Evolutionary conservation across 2,888 invertebrate genomes (phyloP).

Genomic region (Thelaira solivaga): DNA sequence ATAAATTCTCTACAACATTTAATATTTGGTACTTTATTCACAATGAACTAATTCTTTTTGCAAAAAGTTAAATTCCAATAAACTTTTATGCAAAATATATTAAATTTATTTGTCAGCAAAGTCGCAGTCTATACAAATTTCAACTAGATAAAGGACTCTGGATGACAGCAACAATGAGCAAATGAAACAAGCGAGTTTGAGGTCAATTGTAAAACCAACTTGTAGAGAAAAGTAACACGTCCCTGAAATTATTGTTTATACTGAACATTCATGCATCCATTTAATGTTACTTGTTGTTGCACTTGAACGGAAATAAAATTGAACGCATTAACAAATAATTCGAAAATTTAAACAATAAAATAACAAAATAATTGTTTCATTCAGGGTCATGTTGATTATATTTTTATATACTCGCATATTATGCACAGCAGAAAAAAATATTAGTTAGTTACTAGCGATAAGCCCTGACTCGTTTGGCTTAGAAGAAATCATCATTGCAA

Average conservation of each 20-base stretch:
- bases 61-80: no score
- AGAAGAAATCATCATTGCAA: slow-evolving; percentile 24
- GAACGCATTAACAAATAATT: slow-evolving; percentile 43
- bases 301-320: slow-evolving; percentile 41
- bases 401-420: neutral
- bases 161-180: neutral
- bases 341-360: slow-evolving; percentile 18
- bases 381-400: slow-evolving; percentile 18
- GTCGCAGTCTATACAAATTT: slow-evolving; percentile 8
- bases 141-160: slow-evolving; percentile 9
- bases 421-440: neutral
- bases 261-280: neutral
- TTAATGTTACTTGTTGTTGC: slow-evolving; percentile 1
- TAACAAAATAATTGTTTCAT: slow-evolving; percentile 23
- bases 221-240: no score
- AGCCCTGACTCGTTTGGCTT: slow-evolving; percentile 1
- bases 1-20: no score
- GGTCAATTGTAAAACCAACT: slow-evolving; percentile 12
- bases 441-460: slow-evolving; percentile 17
- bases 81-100: no score
- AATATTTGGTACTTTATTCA: no score
- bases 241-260: no score
- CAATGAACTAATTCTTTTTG: no score
- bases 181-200: slow-evolving; percentile 8
- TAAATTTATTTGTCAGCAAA: no score